phyloP scores from a whole-genome alignment of 2,797 vertebrate species.

The Enteromius paludinosus region DNA sequence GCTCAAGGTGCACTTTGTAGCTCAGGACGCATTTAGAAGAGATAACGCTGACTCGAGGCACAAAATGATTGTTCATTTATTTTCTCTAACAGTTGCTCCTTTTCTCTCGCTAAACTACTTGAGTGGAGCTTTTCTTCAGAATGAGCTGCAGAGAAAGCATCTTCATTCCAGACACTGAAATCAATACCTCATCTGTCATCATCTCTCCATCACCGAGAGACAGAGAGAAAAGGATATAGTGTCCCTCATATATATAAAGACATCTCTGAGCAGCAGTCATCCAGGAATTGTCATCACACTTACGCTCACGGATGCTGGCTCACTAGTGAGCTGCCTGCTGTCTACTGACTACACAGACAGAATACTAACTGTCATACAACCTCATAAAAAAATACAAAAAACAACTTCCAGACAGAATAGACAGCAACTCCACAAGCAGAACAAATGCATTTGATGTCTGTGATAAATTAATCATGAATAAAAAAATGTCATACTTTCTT shows the following conservation, averaged over 20 bases:
- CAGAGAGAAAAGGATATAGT: constrained; percentile 15
- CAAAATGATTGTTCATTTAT: not conserved
- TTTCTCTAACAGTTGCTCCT: not conserved
- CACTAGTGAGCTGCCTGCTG: not conserved
- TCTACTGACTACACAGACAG: not conserved
- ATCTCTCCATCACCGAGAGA: constrained; percentile 38
- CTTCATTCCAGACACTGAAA: constrained; percentile 53
- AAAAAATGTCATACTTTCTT: not conserved
- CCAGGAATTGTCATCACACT: constrained; percentile 5
- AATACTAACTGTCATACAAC: not conserved
- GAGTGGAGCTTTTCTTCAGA: constrained; percentile 24
- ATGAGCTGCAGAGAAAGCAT: constrained; percentile 29
- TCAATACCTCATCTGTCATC: constrained; percentile 52
- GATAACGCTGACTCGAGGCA: not conserved
- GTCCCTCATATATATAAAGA: constrained; percentile 15
- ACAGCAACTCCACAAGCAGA: not conserved
- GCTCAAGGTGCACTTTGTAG: not conserved
- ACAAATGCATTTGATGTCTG: not conserved
- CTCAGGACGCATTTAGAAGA: not conserved
- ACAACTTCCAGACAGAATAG: not conserved
- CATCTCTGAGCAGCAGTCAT: not conserved
- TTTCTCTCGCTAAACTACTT: constrained; percentile 3
- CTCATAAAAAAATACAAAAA: not conserved
- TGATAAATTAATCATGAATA: not conserved
- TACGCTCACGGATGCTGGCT: not conserved